Evolutionary conservation across 1,140 invertebrate genomes (phyloP), one percentile per base, ranked within the genome.

Genomic region (Drosophila aff.): DNA sequence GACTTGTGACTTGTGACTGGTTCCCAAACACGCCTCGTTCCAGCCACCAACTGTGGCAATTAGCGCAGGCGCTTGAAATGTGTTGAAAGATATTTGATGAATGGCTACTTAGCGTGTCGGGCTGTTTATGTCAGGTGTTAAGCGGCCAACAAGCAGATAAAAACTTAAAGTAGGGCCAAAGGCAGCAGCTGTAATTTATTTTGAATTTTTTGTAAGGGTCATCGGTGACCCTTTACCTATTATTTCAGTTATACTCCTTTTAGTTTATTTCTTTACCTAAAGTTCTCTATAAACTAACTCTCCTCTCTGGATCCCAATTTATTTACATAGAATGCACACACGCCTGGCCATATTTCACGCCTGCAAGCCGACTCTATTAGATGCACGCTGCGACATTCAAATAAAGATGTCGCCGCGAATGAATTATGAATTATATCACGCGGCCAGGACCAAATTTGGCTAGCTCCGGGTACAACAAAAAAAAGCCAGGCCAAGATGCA

Each of bases 351-450:
- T 74, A 74, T 73, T 73, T 74, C 71, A 74, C 71, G 71, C 71
- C 71, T 52, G 44, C 67, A 23, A 15, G 58, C 67, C 38, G 59
- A 75, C 75, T 83, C 81, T 71, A 83, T 83, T 79, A 79, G 76
- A 83, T 71, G 58, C 71, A 46, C 40, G 47, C 33, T 26, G 43
- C 44, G 58, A 81, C 71, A 81, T 68, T 75, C 73, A 87, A 91
- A 91, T 91, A 91, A 91, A 91, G 89, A 89, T 89, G 83, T 91
- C 83, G 69, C 64, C 49, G 46, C 55, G 57, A 91, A 84, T 91
- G 89, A 89, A 91, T 89, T 91, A 91, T 91, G 89, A 91, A 91
- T 91, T 91, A 91, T 89, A 91, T 91, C 89, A 91, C 89, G 82
- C 81, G 78, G 66, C 64, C 33, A 57, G 46, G 46, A 52, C 89